phyloP scores from a whole-genome alignment of 2,888 invertebrate genomes.

The Ernsta delagoae region DNA sequence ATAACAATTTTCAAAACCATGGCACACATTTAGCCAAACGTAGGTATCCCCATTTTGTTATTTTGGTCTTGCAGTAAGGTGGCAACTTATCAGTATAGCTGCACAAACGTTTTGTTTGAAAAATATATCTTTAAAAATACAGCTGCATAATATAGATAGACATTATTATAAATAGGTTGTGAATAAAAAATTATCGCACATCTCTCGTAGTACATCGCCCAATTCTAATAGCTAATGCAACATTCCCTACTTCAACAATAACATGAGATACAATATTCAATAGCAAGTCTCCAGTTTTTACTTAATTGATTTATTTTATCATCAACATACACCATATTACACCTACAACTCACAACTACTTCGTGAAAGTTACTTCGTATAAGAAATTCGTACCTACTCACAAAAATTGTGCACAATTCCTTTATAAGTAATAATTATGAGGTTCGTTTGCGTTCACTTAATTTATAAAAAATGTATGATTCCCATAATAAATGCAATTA shows the following conservation, averaged over 20 bases:
- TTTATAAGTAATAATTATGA: constrained; percentile 54
- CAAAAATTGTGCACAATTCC: constrained; percentile 78
- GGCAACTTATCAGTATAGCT: constrained; percentile 42
- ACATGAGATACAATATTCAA: constrained; percentile 59
- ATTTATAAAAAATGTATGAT: constrained; percentile 38
- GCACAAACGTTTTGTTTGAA: constrained; percentile 25
- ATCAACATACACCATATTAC: constrained; percentile 54
- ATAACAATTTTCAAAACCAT: constrained; percentile 75
- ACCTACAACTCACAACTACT: constrained; percentile 53
- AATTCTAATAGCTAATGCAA: constrained; percentile 68
- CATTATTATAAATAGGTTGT: constrained; percentile 37
- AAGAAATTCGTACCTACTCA: constrained; percentile 76
- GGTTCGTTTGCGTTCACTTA: constrained; percentile 51
- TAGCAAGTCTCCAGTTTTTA: constrained; percentile 65
- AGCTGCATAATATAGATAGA: constrained; percentile 28
- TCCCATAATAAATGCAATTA: constrained; percentile 62
- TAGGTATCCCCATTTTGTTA: constrained; percentile 43
- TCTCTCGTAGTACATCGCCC: constrained; percentile 47
- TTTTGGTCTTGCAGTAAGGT: constrained; percentile 52
- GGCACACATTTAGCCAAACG: constrained; percentile 73
- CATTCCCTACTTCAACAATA: constrained; percentile 73
- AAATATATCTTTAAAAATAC: constrained; percentile 36
- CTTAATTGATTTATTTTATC: constrained; percentile 61
- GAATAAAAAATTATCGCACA: constrained; percentile 44
- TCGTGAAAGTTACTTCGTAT: constrained; percentile 57